Conservation (phyloP, 2,797 vertebrate genomes). For the Limosa lapponica region DNA sequence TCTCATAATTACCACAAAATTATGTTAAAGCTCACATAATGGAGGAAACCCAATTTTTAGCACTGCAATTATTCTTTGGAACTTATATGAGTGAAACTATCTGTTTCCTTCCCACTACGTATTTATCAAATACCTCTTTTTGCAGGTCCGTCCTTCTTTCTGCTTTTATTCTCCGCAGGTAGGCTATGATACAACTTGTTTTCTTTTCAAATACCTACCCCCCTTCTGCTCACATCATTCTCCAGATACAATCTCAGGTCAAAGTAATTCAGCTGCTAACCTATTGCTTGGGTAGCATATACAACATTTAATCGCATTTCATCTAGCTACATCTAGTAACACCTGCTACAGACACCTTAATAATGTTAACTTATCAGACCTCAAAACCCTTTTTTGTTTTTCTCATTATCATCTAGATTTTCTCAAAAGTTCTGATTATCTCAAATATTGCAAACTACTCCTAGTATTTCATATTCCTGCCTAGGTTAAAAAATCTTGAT, state of each 20-base stretch:
- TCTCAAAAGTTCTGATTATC: not conserved
- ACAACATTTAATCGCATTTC: not conserved
- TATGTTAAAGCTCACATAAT: constrained; percentile 18
- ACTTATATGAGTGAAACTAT: not conserved
- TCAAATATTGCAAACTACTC: not conserved
- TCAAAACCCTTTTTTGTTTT: not conserved
- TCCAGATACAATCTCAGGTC: not conserved
- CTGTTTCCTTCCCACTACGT: not conserved
- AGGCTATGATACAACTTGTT: not conserved
- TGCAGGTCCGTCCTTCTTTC: no score
- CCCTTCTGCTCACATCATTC: not conserved
- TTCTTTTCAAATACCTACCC: not conserved
- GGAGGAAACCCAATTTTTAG: constrained; percentile 2
- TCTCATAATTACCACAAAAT: constrained; percentile 27
- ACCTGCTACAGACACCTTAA: not conserved
- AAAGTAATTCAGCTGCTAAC: not conserved
- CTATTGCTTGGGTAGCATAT: not conserved
- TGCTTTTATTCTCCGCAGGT: not conserved
- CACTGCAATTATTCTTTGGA: constrained; percentile 30
- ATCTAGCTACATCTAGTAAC: not conserved
- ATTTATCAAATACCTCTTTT: not conserved
- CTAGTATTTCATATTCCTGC: not conserved
- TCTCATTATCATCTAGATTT: not conserved
- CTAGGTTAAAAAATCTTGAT: not conserved
- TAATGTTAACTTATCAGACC: not conserved